Evolutionary conservation across 2,888 invertebrate genomes (phyloP).

Genomic region (Hirtodrosophila histrioides): DNA sequence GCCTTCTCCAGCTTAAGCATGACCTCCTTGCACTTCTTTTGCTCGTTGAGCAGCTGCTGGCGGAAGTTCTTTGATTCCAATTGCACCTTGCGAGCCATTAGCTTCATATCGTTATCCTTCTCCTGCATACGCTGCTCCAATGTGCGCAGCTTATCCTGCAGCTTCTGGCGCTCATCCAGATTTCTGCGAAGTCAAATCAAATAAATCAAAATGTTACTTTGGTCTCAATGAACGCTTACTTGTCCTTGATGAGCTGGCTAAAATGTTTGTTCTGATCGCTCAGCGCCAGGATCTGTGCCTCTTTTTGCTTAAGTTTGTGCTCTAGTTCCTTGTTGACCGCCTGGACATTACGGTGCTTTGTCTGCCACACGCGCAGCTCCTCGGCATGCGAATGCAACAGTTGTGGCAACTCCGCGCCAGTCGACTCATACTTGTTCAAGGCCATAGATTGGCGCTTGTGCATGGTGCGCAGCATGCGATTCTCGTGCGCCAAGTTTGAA

Average conservation of each 20-base stretch:
- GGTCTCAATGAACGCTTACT: slow-evolving; percentile 82
- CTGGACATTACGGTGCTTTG: slow-evolving; percentile 88
- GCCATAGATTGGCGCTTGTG: slow-evolving; percentile 93
- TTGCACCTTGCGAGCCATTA: slow-evolving; percentile 88
- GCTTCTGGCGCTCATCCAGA: slow-evolving; percentile 90
- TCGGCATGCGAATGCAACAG: slow-evolving; percentile 90
- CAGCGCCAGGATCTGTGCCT: slow-evolving; percentile 87
- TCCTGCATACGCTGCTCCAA: slow-evolving; percentile 86
- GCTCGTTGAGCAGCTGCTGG: slow-evolving; percentile 89
- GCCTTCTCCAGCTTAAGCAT: slow-evolving; percentile 87
- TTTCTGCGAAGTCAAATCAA: slow-evolving; percentile 84
- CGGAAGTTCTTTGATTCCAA: slow-evolving; percentile 90
- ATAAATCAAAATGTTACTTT: background rate
- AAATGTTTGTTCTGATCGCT: slow-evolving; percentile 90
- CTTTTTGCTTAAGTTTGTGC: slow-evolving; percentile 88
- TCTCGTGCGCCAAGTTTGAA: slow-evolving; percentile 89
- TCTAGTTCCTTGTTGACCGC: slow-evolving; percentile 87
- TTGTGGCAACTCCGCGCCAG: slow-evolving; percentile 91
- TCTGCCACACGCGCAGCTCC: slow-evolving; percentile 89
- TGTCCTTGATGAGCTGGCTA: slow-evolving; percentile 89
- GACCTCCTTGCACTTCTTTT: slow-evolving; percentile 89
- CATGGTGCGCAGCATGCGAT: slow-evolving; percentile 89
- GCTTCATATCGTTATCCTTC: slow-evolving; percentile 87
- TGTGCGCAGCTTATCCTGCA: slow-evolving; percentile 87
- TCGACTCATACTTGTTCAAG: slow-evolving; percentile 90